phyloP scores from a whole-genome alignment of 2,113 vertebrate species.

The Pogonocichla stellata region DNA sequence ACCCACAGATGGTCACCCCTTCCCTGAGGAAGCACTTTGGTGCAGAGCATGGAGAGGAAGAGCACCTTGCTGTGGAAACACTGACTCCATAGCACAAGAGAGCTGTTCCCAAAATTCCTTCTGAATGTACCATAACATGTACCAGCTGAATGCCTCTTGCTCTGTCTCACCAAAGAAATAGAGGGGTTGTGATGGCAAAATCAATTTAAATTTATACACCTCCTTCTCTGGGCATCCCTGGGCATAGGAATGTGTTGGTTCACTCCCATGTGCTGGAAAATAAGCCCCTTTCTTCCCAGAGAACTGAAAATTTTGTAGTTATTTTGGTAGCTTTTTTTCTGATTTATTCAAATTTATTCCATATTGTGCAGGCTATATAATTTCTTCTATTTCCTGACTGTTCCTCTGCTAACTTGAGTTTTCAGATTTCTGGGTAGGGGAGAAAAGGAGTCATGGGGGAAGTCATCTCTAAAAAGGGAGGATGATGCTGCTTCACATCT shows the following conservation, averaged over 20 bases:
- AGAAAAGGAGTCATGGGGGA: neutral
- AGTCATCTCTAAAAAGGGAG: neutral
- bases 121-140: neutral
- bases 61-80: neutral
- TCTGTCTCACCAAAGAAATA: neutral
- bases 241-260: neutral
- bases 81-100: neutral
- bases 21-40: neutral
- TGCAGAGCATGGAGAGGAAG: neutral
- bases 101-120: neutral
- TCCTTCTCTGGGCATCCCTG: neutral
- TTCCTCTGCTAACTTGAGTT: neutral
- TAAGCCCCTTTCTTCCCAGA: neutral
- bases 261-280: neutral
- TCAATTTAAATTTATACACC: rapidly evolving
- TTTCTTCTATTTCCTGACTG: neutral
- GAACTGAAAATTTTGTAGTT: neutral
- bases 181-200: neutral
- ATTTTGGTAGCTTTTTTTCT: neutral
- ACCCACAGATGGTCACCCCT: neutral
- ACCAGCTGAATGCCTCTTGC: neutral
- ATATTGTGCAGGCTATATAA: neutral
- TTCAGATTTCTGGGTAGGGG: neutral
- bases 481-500: neutral
- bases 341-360: neutral